phyloP scores from a whole-genome alignment of 1,140 invertebrate genomes.

The Camponotus pennsylvanicus region DNA sequence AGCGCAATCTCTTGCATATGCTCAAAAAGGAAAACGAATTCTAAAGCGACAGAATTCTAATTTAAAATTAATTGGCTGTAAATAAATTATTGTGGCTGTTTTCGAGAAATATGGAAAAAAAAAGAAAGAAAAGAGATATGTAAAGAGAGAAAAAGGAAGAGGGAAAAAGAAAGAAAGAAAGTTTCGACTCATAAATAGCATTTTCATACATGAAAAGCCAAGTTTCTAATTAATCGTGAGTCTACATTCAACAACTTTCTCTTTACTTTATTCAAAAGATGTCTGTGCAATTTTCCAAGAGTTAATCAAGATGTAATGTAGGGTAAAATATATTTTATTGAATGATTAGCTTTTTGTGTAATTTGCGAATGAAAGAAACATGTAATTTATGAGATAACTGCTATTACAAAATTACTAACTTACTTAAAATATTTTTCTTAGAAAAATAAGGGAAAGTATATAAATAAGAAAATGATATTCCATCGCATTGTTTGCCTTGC shows the following conservation, averaged over 20 bases:
- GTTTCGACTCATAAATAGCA: neutral
- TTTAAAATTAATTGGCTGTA: constrained; percentile 15
- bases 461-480: constrained; percentile 4
- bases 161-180: too few relatives aligned
- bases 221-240: neutral
- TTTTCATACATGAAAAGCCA: neutral
- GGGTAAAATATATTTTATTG: constrained; percentile 10
- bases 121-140: too few relatives aligned
- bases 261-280: neutral
- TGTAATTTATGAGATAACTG: neutral
- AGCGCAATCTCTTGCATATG: neutral
- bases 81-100: neutral
- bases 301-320: neutral
- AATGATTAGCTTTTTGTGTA: neutral
- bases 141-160: too few relatives aligned
- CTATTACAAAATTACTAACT: neutral
- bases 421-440: neutral
- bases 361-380: neutral
- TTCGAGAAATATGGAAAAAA: too few relatives aligned
- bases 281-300: neutral
- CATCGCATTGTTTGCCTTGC: neutral
- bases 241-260: neutral
- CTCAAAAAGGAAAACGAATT: neutral
- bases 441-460: constrained; percentile 14
- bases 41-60: constrained; percentile 4